These are phyloP conservation scores for Bombycilla garrulus DNA, from an alignment of 2,113 vertebrate genomes.

Conservation along the genomic window DNA sequence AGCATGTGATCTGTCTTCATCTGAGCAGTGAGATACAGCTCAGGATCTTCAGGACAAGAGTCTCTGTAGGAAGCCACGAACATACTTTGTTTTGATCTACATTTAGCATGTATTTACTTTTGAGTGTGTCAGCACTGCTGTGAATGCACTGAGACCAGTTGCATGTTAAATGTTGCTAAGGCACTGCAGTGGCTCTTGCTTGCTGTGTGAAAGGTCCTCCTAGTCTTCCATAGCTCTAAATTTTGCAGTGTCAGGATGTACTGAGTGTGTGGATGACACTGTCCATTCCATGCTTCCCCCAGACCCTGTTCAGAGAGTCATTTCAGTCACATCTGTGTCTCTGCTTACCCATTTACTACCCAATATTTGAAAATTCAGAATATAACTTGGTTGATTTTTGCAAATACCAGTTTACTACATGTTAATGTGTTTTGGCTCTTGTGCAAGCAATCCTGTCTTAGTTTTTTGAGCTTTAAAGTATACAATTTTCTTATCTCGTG, in stretches of 20 bases:
- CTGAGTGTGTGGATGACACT: not conserved
- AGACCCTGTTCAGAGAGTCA: not conserved
- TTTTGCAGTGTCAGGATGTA: not conserved
- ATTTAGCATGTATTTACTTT: not conserved
- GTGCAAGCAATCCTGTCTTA: not conserved
- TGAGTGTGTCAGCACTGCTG: not conserved
- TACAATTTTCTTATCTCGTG: not conserved
- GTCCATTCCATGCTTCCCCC: not conserved
- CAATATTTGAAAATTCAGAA: not conserved
- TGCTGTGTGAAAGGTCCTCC: not conserved
- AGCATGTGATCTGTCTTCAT: not conserved
- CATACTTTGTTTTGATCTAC: not conserved
- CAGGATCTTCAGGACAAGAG: not conserved
- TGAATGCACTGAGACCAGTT: not conserved
- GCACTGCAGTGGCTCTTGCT: not conserved
- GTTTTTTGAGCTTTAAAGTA: not conserved
- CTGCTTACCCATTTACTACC: not conserved
- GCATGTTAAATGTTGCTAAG: not conserved
- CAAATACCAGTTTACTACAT: not conserved
- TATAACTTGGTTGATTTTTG: not conserved
- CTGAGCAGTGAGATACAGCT: not conserved
- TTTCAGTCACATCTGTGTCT: not conserved
- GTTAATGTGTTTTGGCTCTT: not conserved
- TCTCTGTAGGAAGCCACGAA: not conserved
- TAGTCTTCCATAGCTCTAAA: not conserved